Evolutionary conservation across 2,888 invertebrate species (phyloP), one percentile per base, ranked within the genome.

Genomic region (Acronicta alni): DNA sequence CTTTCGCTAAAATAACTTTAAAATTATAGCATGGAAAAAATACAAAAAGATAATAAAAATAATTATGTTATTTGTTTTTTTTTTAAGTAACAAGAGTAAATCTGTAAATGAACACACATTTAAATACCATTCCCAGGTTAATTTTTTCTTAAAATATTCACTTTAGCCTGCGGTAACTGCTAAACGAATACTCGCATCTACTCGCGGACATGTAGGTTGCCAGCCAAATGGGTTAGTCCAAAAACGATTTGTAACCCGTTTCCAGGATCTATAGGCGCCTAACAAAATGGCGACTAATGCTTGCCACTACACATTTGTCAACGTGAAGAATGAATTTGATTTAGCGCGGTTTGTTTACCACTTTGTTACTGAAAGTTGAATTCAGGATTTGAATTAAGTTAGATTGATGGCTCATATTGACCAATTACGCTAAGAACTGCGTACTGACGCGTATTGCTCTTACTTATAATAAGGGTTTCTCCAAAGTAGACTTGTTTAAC

Each of bases 181-280:
- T 47, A 37, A 70, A 63, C 57, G 52, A 67, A 57, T 61, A 42
- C 18, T 53, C 20, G 17, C 4, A 45, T 37, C 17, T 10, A 45
- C 20, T 52, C 55, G 55, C 42, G 39, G 37, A 54, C 18, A 58
- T 39, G 35, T 66, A 48, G 52, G 60, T 65, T 58, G 16, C 32
- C 9, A 5, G 35, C 23, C 51, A 65, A 67, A 60, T 65, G 35
- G 46, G 59, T 73, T 60, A 60, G 56, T 54, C 54, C 49, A 17
- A 73, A 75, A 76, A 52, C 77, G 42, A 73, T 76, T 75, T 73
- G 74, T 76, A 47, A 55, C 59, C 12, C 15, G 49, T 55, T 49
- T 23, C 38, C 39, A 51, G 49, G 20, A 49, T 63, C 54, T 55
- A 56, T 23, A 12, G 30, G 57, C 14, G 32, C 38, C 18, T 42